Base-by-base conservation (phyloP, 2,888 invertebrate species). In the Microdon myrmicae region DNA sequence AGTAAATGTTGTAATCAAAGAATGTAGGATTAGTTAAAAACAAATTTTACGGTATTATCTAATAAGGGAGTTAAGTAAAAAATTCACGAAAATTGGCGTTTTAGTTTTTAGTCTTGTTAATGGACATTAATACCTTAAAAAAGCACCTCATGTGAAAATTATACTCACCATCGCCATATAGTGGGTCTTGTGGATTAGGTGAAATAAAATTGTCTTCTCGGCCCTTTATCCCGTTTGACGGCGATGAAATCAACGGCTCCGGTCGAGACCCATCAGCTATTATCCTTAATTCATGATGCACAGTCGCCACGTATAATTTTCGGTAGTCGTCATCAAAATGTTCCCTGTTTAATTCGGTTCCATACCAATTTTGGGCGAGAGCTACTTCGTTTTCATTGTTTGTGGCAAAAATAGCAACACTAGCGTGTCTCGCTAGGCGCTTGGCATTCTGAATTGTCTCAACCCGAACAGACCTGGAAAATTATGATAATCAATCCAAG, bases 341-440 rank as follows among this genome's bases (percentile, higher is more conserved):
- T 0, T 80, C 70, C 67, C 82, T 83, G 8, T 84, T 73, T 0
- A 70, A 41, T 0, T 73, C 70, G 0, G 89, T 88, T 1, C 76
- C 75, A 74, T 90, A 79, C 96, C 96, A 96, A 75, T 92, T 87
- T 28, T 87, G 87, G 34, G 87, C 83, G 4, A 96, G 76, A 0
- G 94, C 96, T 3, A 87, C 90, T 82, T 98, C 98, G 74, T 97
- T 97, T 80, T 98, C 98, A 76, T 98, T 98, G 78, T 97, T 98
- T 3, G 90, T 95, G n/a, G 95, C 92, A 89, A 94, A 96, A 0
- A 96, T 72, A 0, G 90, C 88, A 25, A 98, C 85, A 38, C 92
- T 92, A 0, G 97, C 85, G 78, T 97, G 96, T 73, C 89, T 85
- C 67, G 91, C 90, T 6, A 99, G 82, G 37, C 94, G 85, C 53